Evolutionary conservation across 2,797 vertebrate species (phyloP).

Genomic region (Gobio occitaniae): DNA sequence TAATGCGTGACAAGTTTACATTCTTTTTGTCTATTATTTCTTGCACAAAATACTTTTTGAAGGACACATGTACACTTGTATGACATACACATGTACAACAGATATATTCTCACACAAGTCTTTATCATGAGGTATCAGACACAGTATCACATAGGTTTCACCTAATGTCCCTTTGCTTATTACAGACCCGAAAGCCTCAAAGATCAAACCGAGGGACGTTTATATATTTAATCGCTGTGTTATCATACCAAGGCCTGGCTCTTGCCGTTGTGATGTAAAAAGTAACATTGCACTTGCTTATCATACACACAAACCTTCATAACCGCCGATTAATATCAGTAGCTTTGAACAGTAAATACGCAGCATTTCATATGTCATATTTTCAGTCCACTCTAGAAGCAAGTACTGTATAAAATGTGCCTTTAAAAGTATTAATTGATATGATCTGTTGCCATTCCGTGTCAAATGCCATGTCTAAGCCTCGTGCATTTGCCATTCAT

Average conservation of each 20-base stretch:
- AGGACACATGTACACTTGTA: conserved; percentile 20
- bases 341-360: conserved; percentile 60
- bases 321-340: conserved; percentile 41
- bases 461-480: conserved; percentile 59
- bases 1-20: conserved; percentile 15
- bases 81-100: no score
- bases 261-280: conserved; percentile 56
- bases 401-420: conserved; percentile 77
- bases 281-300: conserved; percentile 54
- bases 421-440: conserved; percentile 73
- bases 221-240: conserved; percentile 69
- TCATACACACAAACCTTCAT: conserved; percentile 33
- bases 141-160: conserved; percentile 50
- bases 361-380: conserved; percentile 61
- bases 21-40: conserved; percentile 23
- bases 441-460: conserved; percentile 42
- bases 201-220: conserved; percentile 72
- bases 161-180: conserved; percentile 60
- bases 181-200: conserved; percentile 63
- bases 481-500: conserved; percentile 46
- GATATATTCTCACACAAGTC: not conserved
- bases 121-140: conserved; percentile 1
- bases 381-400: conserved; percentile 59
- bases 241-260: conserved; percentile 52
- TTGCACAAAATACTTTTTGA: conserved; percentile 9